Percentiles rank a stretch among this genome's conserved stretches.
phyloP scores from a whole-genome alignment of 1,140 invertebrate species.

The Marisa cornuarietis region DNA sequence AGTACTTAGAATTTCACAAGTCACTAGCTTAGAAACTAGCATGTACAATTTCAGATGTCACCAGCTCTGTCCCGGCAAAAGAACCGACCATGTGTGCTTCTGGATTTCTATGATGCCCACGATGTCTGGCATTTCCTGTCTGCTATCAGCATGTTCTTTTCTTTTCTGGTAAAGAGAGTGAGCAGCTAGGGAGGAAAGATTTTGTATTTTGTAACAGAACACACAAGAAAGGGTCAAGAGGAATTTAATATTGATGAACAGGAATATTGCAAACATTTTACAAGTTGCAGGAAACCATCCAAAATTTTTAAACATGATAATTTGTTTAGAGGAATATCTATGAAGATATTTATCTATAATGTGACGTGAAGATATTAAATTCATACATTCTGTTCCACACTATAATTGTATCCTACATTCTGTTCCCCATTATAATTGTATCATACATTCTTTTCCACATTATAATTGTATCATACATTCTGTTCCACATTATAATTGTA shows the following conservation, averaged over 20 bases:
- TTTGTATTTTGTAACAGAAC: background rate
- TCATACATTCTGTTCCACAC: background rate
- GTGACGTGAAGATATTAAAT: background rate
- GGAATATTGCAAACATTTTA: background rate
- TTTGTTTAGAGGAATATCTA: background rate
- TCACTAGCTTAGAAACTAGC: too few species aligned
- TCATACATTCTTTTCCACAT: too few species aligned
- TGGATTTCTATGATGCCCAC: conserved; percentile 87
- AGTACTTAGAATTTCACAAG: too few species aligned
- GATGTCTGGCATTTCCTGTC: conserved; percentile 92
- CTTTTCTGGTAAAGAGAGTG: conserved; percentile 71
- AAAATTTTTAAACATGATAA: too few species aligned
- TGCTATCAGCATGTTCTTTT: conserved; percentile 86
- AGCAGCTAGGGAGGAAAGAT: too few species aligned
- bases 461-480: too few species aligned
- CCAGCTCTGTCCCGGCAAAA: conserved; percentile 81
- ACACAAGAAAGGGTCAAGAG: background rate
- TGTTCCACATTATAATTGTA: too few species aligned
- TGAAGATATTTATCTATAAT: too few species aligned
- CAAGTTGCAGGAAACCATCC: background rate
- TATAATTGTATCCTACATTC: too few species aligned
- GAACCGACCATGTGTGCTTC: conserved; percentile 79
- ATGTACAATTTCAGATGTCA: conserved; percentile 69
- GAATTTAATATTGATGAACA: background rate
- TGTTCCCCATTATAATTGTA: too few species aligned